Evolutionary conservation across 2,797 vertebrate species (phyloP).

Genomic region (Cyclopterus lumpus): DNA sequence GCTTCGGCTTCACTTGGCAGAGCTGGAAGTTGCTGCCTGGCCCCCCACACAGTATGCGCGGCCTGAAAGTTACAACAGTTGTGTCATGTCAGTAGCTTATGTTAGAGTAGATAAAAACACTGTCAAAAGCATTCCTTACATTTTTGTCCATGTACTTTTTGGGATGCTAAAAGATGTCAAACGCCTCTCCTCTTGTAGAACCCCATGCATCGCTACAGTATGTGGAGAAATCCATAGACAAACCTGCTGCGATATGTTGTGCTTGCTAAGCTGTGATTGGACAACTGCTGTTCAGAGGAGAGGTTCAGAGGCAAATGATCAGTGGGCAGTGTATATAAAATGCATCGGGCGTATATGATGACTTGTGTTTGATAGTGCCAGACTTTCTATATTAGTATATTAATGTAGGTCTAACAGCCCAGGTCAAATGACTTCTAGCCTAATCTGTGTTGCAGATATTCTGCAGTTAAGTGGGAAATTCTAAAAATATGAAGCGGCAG

Average conservation of each 20-base stretch:
- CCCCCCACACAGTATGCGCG: not conserved
- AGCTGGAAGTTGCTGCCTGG: no score
- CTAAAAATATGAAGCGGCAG: conserved; percentile 7
- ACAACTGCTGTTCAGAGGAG: not conserved
- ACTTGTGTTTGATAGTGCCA: not conserved
- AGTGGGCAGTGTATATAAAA: not conserved
- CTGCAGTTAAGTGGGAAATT: not conserved
- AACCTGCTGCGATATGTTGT: not conserved
- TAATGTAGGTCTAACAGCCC: not conserved
- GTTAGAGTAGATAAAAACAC: not conserved
- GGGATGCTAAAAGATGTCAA: not conserved
- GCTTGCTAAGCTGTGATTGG: not conserved
- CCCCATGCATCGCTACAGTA: no score
- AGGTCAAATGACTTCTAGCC: not conserved
- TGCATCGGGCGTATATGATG: not conserved
- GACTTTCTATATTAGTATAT: not conserved
- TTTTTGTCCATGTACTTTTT: not conserved
- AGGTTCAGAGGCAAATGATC: not conserved
- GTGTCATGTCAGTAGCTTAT: no score
- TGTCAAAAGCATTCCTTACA: not conserved
- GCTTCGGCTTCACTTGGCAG: no score
- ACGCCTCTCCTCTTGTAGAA: not conserved
- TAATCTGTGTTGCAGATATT: not conserved
- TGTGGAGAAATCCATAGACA: not conserved
- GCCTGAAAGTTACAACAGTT: no score